A percentile compares a stretch with the other conserved stretches of the same genome.
phyloP scores from a whole-genome alignment of 92 coral and sea anemone species.

The Parazoanthus swiftii region DNA sequence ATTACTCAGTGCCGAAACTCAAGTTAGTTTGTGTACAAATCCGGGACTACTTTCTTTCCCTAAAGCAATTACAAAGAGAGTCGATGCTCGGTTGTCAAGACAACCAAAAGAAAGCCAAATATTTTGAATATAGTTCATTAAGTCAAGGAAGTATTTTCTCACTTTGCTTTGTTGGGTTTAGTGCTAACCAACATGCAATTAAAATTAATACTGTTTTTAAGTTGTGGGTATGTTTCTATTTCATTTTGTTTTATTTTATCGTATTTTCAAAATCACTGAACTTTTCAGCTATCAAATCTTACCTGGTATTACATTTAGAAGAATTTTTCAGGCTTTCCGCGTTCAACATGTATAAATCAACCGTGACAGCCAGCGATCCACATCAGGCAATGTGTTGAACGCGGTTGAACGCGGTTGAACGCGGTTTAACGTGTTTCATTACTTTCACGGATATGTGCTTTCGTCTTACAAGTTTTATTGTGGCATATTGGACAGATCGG shows the following conservation, averaged over 20 bases:
- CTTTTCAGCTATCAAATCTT: not conserved
- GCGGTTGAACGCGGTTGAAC: not conserved
- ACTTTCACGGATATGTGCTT: not conserved
- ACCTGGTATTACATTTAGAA: not conserved
- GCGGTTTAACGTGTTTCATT: not conserved
- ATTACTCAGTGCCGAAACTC: not conserved
- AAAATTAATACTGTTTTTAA: not conserved
- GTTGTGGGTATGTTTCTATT: not conserved
- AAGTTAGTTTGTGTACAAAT: not conserved
- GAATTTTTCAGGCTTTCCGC: not conserved
- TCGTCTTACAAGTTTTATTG: not conserved
- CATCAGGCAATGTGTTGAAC: not conserved
- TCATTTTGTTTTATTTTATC: not conserved
- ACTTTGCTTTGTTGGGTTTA: not conserved
- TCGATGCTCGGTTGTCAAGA: slow-evolving; percentile 5
- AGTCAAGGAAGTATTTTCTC: not conserved
- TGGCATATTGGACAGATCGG: not conserved
- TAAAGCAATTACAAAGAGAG: not conserved
- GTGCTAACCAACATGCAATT: not conserved
- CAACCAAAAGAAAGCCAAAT: slow-evolving; percentile 20
- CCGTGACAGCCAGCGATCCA: not conserved
- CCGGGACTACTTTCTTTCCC: not conserved
- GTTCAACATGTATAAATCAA: not conserved
- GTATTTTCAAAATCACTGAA: not conserved
- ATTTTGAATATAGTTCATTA: slow-evolving; percentile 29